Evolutionary conservation across 2,797 vertebrate genomes (phyloP).

Genomic region (Tenualosa thibaudeaui): DNA sequence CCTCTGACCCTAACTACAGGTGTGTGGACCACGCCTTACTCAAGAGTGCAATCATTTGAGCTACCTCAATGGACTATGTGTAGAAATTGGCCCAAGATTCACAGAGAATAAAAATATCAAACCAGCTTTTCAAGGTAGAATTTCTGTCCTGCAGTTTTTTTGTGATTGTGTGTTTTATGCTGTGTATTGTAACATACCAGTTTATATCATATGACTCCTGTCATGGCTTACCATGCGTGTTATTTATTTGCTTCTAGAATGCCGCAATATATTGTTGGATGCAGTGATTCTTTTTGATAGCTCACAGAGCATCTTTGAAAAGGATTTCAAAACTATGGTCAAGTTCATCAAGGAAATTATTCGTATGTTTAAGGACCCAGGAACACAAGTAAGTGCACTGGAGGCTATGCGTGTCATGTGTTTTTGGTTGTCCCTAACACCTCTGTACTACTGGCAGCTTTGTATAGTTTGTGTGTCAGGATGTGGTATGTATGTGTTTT

Average conservation of each 20-base stretch:
- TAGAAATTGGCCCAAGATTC: slow-evolving; percentile 41
- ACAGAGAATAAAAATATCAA: slow-evolving; percentile 30
- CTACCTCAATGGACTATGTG: slow-evolving; percentile 61
- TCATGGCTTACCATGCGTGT: not conserved
- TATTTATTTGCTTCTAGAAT: slow-evolving; percentile 49
- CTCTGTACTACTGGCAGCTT: no score
- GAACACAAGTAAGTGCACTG: slow-evolving; percentile 50
- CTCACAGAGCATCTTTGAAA: slow-evolving; percentile 46
- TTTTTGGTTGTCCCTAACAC: not conserved
- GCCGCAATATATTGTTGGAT: slow-evolving; percentile 54
- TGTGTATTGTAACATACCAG: not conserved
- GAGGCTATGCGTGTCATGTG: not conserved
- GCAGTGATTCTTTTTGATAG: slow-evolving; percentile 63
- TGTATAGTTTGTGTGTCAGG: not conserved
- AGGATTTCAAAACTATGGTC: slow-evolving; percentile 50
- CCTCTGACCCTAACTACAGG: slow-evolving; percentile 45
- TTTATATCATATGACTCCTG: not conserved
- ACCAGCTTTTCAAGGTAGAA: slow-evolving; percentile 58
- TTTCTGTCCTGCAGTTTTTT: not conserved
- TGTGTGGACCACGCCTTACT: slow-evolving; percentile 56
- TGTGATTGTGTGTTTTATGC: not conserved
- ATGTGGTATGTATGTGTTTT: not conserved
- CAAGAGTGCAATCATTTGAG: slow-evolving; percentile 50
- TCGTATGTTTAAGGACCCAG: slow-evolving; percentile 38
- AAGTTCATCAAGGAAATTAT: slow-evolving; percentile 54